Evolutionary conservation across 2,888 invertebrate genomes (phyloP), one percentile per base, ranked within the genome.

Genomic region (Julus scanicus): DNA sequence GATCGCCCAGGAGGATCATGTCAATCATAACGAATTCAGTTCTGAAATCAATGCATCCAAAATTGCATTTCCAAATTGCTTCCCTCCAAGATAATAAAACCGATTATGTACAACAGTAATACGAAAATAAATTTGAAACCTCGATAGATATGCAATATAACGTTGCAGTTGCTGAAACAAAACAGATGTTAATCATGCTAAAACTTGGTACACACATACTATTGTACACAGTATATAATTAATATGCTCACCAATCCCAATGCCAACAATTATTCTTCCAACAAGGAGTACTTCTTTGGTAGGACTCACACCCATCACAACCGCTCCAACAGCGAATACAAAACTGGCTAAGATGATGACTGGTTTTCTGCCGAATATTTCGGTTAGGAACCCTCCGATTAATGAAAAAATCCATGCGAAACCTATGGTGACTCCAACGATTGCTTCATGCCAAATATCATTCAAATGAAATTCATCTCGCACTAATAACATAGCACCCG

Each of bases 291-390:
- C 91, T 71, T 90, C 90, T 40, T 92, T 91, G 89, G 91, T 91
- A 40, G 91, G 90, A 1, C 93, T 92, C 20, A 91, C 90, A 1
- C 92, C 93, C 91, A 93, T 91, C 4, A 94, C 90, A 3, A 93
- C 89, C 1, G 94, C 92, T 13, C 94, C 94, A 5, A 91, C 90
- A 1, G 93, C 92, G 90, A 94, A 94, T 13, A 93, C 91, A 15
- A 92, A 89, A 90, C 93, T 93, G 11, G 93, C 93, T 4, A 91
- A 84, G 17, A 94, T 90, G n/a, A 94, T 94, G 4, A 93, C 92
- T 11, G 91, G 91, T 88, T 93, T 93, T 6, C 94, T 91, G 8
- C 94, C 94, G 89, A 93, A 91, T 40, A 89, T 89, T 89, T 94
- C 94, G 89, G 93, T 92, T 2, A 93, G 89, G 89, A 91, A 91